Evolutionary conservation across 2,888 invertebrate species (phyloP).

Genomic region (Phytoseiulus persimilis): DNA sequence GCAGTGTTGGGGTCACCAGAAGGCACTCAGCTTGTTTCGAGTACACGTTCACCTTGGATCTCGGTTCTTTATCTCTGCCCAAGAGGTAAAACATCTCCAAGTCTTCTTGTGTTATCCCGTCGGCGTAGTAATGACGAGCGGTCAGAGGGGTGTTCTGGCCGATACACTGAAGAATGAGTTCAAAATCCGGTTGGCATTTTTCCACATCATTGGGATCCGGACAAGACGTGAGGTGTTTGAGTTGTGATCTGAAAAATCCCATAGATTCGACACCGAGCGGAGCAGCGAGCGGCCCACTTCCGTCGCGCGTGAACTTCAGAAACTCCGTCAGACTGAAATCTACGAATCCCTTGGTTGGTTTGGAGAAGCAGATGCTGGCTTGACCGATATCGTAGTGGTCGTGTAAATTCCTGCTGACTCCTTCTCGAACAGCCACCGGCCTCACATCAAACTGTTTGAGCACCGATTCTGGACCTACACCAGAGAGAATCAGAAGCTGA

Average conservation of each 20-base stretch:
- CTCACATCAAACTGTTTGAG: not conserved
- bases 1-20: not conserved
- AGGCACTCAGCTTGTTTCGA: not conserved
- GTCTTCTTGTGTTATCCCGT: not conserved
- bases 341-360: not conserved
- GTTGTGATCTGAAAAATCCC: slow-evolving; percentile 12
- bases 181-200: not conserved
- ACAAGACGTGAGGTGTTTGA: not conserved
- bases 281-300: not conserved
- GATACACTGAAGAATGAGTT: not conserved
- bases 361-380: not conserved
- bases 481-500: not conserved
- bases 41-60: not conserved
- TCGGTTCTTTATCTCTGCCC: not conserved
- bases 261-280: not conserved
- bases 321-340: not conserved
- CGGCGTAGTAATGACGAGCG: not conserved
- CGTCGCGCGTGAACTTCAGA: not conserved
- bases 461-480: not conserved
- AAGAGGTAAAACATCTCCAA: not conserved
- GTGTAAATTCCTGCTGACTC: not conserved
- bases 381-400: slow-evolving; percentile 7
- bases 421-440: not conserved
- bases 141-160: slow-evolving; percentile 21
- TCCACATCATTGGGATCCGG: not conserved